phyloP scores from a whole-genome alignment of 2,113 vertebrate genomes.

The Rhinolophus sinicus region DNA sequence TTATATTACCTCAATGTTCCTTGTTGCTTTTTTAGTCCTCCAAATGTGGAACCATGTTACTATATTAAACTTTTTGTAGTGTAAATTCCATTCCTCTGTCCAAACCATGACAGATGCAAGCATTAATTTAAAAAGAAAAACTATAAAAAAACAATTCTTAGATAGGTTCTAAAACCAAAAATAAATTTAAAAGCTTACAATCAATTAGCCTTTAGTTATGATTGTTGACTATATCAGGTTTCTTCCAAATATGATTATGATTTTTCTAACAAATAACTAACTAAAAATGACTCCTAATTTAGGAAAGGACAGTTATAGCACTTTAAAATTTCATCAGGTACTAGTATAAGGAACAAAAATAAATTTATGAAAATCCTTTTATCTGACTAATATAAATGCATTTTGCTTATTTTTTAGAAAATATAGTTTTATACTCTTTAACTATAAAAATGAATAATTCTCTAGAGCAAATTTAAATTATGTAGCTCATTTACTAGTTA shows the following conservation, averaged over 20 bases:
- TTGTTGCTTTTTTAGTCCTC: background rate
- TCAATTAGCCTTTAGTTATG: background rate
- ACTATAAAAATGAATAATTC: background rate
- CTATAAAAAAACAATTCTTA: background rate
- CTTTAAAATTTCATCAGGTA: background rate
- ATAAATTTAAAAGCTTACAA: background rate
- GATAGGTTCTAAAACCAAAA: background rate
- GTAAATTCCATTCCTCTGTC: background rate
- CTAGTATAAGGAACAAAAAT: background rate
- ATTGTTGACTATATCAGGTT: background rate
- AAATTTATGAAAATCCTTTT: background rate
- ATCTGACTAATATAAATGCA: background rate
- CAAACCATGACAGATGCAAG: background rate
- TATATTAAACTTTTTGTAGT: background rate
- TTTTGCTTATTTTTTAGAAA: background rate
- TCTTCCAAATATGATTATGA: background rate
- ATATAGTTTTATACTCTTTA: background rate
- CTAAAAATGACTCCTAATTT: background rate
- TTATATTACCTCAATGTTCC: background rate
- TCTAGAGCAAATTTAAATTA: background rate
- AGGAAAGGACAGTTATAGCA: background rate
- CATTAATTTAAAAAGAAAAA: background rate
- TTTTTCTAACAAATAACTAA: background rate
- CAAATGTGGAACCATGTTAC: background rate
- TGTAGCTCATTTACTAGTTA: background rate